Evolutionary conservation across 2,113 vertebrate genomes (phyloP).

Genomic region (Ahaetulla prasina): DNA sequence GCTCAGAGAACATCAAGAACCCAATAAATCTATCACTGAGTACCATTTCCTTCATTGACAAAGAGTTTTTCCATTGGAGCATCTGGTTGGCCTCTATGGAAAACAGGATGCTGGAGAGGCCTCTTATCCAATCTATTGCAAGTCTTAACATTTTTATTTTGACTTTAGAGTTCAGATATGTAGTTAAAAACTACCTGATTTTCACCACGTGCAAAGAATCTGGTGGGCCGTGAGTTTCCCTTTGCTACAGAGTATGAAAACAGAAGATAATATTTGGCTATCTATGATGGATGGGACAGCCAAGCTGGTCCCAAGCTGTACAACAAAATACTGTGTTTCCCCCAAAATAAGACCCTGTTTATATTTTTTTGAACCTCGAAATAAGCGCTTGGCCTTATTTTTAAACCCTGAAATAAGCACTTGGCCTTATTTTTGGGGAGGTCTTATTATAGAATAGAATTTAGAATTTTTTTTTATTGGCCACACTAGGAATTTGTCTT

Average conservation of each 20-base stretch:
- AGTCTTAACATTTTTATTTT: neutral
- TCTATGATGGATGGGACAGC: neutral
- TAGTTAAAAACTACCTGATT: neutral
- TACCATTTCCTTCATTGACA: neutral
- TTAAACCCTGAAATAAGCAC: too few relatives aligned
- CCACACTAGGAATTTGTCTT: too few relatives aligned
- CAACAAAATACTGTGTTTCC: too few relatives aligned
- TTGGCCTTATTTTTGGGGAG: too few relatives aligned
- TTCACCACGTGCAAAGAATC: neutral
- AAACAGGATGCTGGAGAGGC: neutral
- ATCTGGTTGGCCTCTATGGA: neutral
- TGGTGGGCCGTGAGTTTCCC: too few relatives aligned
- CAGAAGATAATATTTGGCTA: neutral
- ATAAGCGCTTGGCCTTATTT: too few relatives aligned
- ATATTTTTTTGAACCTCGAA: too few relatives aligned
- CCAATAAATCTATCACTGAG: neutral
- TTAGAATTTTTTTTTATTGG: too few relatives aligned
- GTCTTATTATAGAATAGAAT: too few relatives aligned
- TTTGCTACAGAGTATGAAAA: neutral
- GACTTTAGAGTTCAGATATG: neutral
- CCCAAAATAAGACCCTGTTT: too few relatives aligned
- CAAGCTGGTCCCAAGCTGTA: neutral
- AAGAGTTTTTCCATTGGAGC: neutral
- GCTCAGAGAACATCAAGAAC: neutral
- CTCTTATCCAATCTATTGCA: neutral